Conservation (phyloP, 2,113 vertebrate genomes). For the Pyrgilauda ruficollis region DNA sequence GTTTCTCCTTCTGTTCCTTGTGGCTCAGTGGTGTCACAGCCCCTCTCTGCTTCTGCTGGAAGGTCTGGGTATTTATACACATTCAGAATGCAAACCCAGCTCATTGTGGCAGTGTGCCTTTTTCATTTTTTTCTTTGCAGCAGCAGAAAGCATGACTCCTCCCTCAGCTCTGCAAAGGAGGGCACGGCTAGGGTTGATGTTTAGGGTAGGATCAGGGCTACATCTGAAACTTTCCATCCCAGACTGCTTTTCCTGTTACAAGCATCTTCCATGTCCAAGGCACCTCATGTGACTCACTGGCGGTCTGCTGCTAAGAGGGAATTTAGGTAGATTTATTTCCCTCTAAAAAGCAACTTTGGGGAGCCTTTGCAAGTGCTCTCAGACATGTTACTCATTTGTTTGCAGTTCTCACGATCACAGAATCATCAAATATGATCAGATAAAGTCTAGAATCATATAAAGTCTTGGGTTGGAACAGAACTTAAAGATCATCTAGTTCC, state of each 20-base stretch:
- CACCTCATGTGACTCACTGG: not conserved
- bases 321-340: not conserved
- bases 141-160: not conserved
- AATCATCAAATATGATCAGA: not conserved
- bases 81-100: not conserved
- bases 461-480: not conserved
- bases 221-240: not conserved
- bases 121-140: not conserved
- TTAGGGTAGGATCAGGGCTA: not conserved
- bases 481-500: not conserved
- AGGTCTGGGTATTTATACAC: not conserved
- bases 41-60: not conserved
- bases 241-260: not conserved
- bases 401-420: not conserved
- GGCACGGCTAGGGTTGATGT: not conserved
- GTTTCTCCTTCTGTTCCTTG: not conserved
- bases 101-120: not conserved
- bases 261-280: not conserved
- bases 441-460: not conserved
- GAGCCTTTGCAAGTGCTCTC: not conserved
- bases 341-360: not conserved
- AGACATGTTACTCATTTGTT: not conserved
- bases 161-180: not conserved
- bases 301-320: not conserved
- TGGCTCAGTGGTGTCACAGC: not conserved